These are phyloP conservation scores for Bubo bubo DNA, from an alignment of 2,113 vertebrate genomes.

Conservation along the genomic window DNA sequence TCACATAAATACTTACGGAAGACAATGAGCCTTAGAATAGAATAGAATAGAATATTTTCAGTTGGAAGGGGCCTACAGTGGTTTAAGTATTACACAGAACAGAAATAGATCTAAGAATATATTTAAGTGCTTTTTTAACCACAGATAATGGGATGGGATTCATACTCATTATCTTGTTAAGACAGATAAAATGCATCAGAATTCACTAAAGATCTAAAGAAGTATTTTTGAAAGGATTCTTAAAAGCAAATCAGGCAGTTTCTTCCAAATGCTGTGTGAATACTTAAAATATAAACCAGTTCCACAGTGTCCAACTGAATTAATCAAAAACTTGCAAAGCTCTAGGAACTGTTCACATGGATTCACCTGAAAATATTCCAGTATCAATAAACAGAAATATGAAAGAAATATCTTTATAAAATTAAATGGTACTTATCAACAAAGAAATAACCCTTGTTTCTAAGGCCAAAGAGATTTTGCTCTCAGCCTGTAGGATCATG, in stretches of 20 bases:
- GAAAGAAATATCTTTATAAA: not conserved
- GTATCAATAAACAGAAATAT: not conserved
- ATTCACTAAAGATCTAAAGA: not conserved
- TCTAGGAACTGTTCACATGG: not conserved
- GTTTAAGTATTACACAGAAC: not conserved
- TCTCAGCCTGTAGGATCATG: not conserved
- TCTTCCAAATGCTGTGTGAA: not conserved
- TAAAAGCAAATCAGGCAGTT: not conserved
- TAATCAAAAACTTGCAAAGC: not conserved
- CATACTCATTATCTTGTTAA: not conserved
- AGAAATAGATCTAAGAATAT: not conserved
- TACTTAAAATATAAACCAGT: not conserved
- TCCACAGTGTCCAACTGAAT: not conserved
- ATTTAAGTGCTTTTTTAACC: not conserved
- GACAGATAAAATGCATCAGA: not conserved
- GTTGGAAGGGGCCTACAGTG: not conserved
- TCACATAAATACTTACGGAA: not conserved
- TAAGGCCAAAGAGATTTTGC: not conserved
- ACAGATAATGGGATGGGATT: not conserved
- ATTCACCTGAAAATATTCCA: not conserved
- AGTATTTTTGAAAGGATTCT: not conserved
- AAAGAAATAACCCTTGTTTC: not conserved
- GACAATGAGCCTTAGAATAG: not conserved
- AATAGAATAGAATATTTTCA: not conserved
- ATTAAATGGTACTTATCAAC: not conserved